Percentiles rank a stretch among this genome's conserved stretches.
Evolutionary conservation across 2,888 invertebrate genomes (phyloP).

Genomic region (Invenusta paracnida): DNA sequence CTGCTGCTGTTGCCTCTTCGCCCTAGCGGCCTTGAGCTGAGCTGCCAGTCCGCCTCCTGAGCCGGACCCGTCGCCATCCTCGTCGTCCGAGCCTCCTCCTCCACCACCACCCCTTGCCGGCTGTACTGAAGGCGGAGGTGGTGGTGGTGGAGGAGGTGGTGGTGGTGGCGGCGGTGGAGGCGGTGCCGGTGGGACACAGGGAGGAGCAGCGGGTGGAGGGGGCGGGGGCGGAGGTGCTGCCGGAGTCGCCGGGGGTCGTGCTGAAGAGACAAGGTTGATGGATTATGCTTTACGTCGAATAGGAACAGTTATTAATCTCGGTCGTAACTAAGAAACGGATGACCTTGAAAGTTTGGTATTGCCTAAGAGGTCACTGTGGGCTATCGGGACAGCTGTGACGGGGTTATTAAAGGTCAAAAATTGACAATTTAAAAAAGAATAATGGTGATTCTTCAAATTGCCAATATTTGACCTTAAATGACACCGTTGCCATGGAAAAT

Average conservation of each 20-base stretch:
- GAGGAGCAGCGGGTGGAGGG: not conserved
- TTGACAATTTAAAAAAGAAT: too few relatives aligned
- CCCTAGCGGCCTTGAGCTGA: not conserved
- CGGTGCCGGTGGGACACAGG: not conserved
- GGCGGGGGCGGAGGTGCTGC: not conserved
- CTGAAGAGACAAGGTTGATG: too few relatives aligned
- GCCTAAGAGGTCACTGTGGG: too few relatives aligned
- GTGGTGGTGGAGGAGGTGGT: conserved; percentile 28
- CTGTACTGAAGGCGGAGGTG: conserved; percentile 29
- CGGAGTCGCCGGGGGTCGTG: not conserved
- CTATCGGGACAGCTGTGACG: too few relatives aligned
- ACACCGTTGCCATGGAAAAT: too few relatives aligned
- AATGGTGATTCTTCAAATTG: too few relatives aligned
- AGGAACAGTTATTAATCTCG: too few relatives aligned
- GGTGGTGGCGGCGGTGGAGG: not conserved
- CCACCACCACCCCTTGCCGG: conserved; percentile 17
- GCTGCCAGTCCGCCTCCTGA: not conserved
- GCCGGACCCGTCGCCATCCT: not conserved
- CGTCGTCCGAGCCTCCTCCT: not conserved
- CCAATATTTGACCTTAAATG: too few relatives aligned
- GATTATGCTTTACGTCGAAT: too few relatives aligned
- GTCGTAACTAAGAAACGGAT: too few relatives aligned
- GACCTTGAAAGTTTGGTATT: too few relatives aligned
- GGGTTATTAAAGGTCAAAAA: too few relatives aligned
- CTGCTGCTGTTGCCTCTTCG: not conserved